Conservation (phyloP, 37 sponge, comb jelly and placozoan genomes). For the Agelas oroides region DNA sequence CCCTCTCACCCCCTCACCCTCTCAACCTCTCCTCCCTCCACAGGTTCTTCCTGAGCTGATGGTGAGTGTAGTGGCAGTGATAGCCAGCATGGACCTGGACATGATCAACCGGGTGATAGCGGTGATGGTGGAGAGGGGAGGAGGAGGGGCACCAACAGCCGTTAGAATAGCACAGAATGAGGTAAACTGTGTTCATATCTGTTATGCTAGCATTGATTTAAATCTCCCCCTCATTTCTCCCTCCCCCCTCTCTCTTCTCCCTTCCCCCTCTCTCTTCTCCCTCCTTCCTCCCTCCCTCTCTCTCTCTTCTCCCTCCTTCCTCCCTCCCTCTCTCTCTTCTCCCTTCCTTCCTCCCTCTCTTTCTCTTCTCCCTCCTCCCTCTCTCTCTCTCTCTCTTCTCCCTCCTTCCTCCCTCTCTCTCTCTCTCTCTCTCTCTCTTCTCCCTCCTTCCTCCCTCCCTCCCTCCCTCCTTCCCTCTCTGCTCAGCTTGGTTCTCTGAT, state of each 20-base stretch:
- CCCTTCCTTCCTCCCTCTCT: neutral
- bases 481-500: neutral
- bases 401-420: too few species aligned
- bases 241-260: slow-evolving; percentile 1
- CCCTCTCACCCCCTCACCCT: too few species aligned
- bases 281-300: neutral
- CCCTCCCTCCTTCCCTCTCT: too few species aligned
- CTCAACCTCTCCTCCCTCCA: neutral
- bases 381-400: neutral
- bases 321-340: neutral
- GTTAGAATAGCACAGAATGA: neutral
- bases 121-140: neutral
- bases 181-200: neutral
- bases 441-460: too few species aligned
- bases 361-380: neutral
- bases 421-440: too few species aligned
- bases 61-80: neutral
- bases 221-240: neutral
- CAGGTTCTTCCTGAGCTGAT: slow-evolving; percentile 36
- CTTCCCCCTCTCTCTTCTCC: slow-evolving; percentile 27
- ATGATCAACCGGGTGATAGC: neutral
- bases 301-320: slow-evolving; percentile 12
- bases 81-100: neutral
- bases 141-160: neutral
- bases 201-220: too few species aligned